Percentiles rank a stretch among this genome's conserved stretches.
phyloP scores from a whole-genome alignment of 2,797 vertebrate species.

The Falco rusticolus region DNA sequence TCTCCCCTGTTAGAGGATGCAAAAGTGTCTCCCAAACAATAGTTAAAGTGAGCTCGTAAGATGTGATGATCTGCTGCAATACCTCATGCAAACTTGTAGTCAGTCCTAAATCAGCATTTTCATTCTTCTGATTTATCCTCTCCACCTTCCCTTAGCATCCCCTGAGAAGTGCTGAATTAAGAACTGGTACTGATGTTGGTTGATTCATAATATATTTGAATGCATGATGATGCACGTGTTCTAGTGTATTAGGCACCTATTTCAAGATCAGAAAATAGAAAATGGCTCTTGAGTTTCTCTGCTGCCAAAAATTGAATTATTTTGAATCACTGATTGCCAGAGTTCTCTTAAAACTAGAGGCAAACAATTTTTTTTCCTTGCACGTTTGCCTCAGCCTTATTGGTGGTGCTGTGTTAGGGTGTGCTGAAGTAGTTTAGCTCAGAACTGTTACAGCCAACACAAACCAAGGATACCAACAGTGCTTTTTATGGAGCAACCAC shows the following conservation, averaged over 20 bases:
- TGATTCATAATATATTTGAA: neutral
- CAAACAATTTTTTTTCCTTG: neutral
- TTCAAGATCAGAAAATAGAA: constrained; percentile 14
- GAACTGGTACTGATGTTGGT: neutral
- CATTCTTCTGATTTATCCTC: neutral
- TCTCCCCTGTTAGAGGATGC: neutral
- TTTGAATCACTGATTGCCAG: constrained; percentile 17
- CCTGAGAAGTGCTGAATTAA: neutral
- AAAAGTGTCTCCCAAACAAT: too few species aligned
- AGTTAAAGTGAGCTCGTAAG: neutral
- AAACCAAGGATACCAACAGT: neutral
- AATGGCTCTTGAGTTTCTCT: constrained; percentile 1
- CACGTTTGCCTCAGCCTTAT: neutral
- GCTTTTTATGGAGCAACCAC: neutral
- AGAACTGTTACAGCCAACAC: neutral
- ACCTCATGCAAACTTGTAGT: neutral
- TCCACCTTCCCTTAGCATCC: neutral
- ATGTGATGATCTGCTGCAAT: neutral
- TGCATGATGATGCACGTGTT: neutral
- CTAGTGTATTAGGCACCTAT: neutral
- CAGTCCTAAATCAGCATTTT: neutral
- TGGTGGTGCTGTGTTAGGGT: neutral
- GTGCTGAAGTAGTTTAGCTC: neutral
- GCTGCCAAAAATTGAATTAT: neutral
- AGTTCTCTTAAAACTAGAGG: constrained; percentile 5